These are phyloP conservation scores for Littorina saxatilis DNA, from an alignment of 1,140 invertebrate species.

Conservation along the genomic window DNA sequence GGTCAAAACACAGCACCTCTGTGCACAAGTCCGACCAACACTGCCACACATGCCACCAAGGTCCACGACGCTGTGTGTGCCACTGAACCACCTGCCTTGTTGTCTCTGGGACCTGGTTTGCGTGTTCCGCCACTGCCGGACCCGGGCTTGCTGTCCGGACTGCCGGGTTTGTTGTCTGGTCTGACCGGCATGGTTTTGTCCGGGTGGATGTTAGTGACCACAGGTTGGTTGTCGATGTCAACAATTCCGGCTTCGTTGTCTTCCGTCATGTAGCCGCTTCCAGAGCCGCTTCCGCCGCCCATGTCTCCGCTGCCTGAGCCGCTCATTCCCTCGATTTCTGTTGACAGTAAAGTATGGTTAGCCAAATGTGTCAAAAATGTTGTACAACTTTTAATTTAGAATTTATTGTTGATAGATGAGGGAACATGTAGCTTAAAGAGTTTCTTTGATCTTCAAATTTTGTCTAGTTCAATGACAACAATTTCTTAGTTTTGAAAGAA, in stretches of 20 bases:
- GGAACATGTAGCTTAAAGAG: too few species aligned
- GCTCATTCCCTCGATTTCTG: constrained; percentile 50
- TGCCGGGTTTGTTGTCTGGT: constrained; percentile 1
- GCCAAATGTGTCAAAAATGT: neutral
- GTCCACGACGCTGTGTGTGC: constrained; percentile 1
- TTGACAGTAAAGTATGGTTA: neutral
- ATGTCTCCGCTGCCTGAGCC: constrained; percentile 49
- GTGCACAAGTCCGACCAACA: neutral
- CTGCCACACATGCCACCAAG: neutral
- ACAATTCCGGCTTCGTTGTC: constrained; percentile 21
- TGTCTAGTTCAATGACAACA: neutral
- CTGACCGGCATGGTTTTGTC: neutral
- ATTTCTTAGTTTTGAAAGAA: neutral
- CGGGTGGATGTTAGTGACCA: constrained; percentile 10
- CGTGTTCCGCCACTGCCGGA: neutral
- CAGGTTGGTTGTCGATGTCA: constrained; percentile 24
- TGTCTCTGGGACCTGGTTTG: neutral
- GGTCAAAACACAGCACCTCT: neutral
- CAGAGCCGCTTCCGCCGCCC: constrained; percentile 44
- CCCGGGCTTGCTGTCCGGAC: neutral
- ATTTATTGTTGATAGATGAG: too few species aligned
- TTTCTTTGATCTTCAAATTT: too few species aligned
- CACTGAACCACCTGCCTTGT: neutral
- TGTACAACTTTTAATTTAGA: too few species aligned
- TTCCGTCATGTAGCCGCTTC: constrained; percentile 20